phyloP scores from a whole-genome alignment of 2,888 invertebrate species.

The Empis stercorea region DNA sequence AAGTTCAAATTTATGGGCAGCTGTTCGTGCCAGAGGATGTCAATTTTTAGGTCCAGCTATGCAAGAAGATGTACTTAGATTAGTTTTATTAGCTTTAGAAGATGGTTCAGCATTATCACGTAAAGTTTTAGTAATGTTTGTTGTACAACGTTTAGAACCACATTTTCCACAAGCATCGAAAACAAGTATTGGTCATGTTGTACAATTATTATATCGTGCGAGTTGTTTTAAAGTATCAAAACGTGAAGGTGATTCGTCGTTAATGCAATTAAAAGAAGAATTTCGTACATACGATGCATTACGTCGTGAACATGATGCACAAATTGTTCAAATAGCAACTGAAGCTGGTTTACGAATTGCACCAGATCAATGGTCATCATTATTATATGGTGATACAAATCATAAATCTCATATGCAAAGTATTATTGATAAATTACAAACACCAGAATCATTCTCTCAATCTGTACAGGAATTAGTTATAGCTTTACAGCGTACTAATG shows the following conservation, averaged over 20 bases:
- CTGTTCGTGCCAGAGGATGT: slow-evolving; percentile 90
- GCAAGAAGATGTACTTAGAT: slow-evolving; percentile 95
- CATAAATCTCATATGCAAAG: slow-evolving; percentile 98
- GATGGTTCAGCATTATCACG: slow-evolving; percentile 89
- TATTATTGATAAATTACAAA: slow-evolving; percentile 81
- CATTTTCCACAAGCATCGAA: slow-evolving; percentile 95
- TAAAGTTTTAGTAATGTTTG: slow-evolving; percentile 95
- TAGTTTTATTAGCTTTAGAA: slow-evolving; percentile 86
- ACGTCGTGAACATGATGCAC: slow-evolving; percentile 91
- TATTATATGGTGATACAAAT: slow-evolving; percentile 87
- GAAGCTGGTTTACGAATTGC: slow-evolving; percentile 94
- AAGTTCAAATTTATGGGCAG: slow-evolving; percentile 89
- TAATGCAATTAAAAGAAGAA: slow-evolving; percentile 97
- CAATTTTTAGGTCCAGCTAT: slow-evolving; percentile 98
- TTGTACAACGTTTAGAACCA: slow-evolving; percentile 90
- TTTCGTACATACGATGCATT: slow-evolving; percentile 89
- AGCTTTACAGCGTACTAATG: slow-evolving; percentile 73
- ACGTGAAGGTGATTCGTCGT: slow-evolving; percentile 88
- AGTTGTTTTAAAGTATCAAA: slow-evolving; percentile 98
- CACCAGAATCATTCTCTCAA: slow-evolving; percentile 82
- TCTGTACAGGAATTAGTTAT: slow-evolving; percentile 85
- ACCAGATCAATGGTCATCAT: slow-evolving; percentile 96
- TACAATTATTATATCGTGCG: slow-evolving; percentile 92
- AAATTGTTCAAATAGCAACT: slow-evolving; percentile 96
- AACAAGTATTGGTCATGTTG: slow-evolving; percentile 98